Evolutionary conservation across 2,797 vertebrate species (phyloP).

Genomic region (Molossus alvarezi): DNA sequence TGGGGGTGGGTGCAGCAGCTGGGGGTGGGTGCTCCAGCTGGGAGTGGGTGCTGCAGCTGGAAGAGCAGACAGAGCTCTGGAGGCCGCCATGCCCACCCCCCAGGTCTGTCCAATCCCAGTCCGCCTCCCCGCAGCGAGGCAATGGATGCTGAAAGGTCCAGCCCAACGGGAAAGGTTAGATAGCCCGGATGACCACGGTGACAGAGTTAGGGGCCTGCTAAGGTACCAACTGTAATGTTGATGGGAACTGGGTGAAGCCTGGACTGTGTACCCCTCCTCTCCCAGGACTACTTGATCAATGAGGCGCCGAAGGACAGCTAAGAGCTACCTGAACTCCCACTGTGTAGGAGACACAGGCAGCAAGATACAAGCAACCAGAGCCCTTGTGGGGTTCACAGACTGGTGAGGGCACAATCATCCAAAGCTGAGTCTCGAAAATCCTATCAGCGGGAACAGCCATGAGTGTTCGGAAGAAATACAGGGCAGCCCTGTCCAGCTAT

Average conservation of each 20-base stretch:
- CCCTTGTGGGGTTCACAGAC: not conserved
- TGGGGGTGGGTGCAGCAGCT: no score
- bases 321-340: rapidly evolving
- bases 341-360: not conserved
- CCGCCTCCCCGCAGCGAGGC: not conserved
- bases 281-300: not conserved
- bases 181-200: not conserved
- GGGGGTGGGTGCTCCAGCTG: no score
- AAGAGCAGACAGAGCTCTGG: rapidly evolving
- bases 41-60: no score
- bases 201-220: not conserved
- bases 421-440: not conserved
- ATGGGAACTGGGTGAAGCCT: not conserved
- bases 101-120: not conserved
- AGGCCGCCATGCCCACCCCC: rapidly evolving
- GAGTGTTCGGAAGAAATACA: not conserved
- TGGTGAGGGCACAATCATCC: not conserved
- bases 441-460: not conserved
- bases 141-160: not conserved
- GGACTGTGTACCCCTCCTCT: not conserved
- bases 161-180: not conserved
- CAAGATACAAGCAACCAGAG: not conserved
- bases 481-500: not conserved
- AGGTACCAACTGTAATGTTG: not conserved
- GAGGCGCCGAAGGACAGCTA: not conserved